A percentile compares a stretch with the other conserved stretches of the same genome.
Conservation (phyloP, 2,113 vertebrate species). For the Neodontobutis hainanensis region DNA sequence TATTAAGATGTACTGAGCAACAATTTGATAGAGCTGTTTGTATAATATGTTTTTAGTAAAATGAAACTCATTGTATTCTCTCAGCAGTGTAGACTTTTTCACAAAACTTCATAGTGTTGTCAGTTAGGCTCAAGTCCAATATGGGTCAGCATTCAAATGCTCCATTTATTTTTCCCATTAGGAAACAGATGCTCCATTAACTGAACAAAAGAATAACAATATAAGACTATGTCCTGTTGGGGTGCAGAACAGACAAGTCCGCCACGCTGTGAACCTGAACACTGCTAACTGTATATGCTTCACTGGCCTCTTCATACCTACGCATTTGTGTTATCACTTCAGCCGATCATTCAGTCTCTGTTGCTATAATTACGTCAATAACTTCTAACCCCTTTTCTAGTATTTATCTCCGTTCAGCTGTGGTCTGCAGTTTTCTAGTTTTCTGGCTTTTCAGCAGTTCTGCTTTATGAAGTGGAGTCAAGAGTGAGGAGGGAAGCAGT, state of each 20-base stretch:
- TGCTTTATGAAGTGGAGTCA: slow-evolving; percentile 24
- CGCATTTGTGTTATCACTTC: slow-evolving; percentile 41
- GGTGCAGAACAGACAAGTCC: background rate
- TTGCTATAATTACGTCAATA: slow-evolving; percentile 67
- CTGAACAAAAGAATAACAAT: slow-evolving; percentile 41
- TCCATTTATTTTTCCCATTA: slow-evolving; percentile 51
- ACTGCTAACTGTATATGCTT: slow-evolving; percentile 30
- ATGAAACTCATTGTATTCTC: background rate
- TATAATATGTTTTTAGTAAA: no score
- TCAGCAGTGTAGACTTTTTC: background rate
- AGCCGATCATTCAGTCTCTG: slow-evolving; percentile 57
- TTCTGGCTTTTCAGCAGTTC: slow-evolving; percentile 14
- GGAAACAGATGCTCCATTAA: slow-evolving; percentile 42
- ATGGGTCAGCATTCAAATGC: slow-evolving; percentile 33
- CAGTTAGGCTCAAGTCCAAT: slow-evolving; percentile 28
- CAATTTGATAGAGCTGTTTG: no score
- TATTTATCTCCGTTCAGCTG: slow-evolving; percentile 22
- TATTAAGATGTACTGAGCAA: no score
- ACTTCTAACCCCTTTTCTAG: slow-evolving; percentile 30
- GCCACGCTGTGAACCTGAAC: slow-evolving; percentile 37
- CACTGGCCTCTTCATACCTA: slow-evolving; percentile 54
- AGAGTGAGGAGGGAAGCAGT: slow-evolving; percentile 12
- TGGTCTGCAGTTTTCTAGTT: slow-evolving; percentile 22
- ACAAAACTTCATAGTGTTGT: slow-evolving; percentile 16
- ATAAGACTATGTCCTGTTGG: slow-evolving; percentile 17